phyloP scores from a whole-genome alignment of 1,140 invertebrate genomes.

The Rhagoletis pomonella region DNA sequence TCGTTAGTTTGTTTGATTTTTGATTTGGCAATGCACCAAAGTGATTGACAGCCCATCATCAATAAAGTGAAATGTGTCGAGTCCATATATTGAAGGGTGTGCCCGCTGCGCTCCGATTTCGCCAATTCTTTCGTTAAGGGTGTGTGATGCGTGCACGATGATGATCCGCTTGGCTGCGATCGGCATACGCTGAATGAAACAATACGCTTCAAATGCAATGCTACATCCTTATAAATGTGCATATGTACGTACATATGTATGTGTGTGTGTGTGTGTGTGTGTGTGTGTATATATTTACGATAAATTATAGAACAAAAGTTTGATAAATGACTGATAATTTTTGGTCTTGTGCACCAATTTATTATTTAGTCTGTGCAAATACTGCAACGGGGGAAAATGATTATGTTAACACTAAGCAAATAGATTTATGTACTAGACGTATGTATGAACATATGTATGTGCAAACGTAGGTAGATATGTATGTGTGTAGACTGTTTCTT shows the following conservation, averaged over 20 bases:
- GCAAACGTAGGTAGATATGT: background rate
- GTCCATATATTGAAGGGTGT: conserved; percentile 11
- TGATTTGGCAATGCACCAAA: conserved; percentile 37
- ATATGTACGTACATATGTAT: background rate
- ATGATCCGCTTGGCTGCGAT: conserved; percentile 31
- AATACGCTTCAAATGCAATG: background rate
- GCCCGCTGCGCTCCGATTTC: background rate
- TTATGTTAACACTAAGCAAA: conserved; percentile 46
- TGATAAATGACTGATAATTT: conserved; percentile 40
- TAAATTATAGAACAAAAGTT: conserved; percentile 35
- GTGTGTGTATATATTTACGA: background rate
- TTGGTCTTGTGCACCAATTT: conserved; percentile 17
- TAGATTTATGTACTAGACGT: background rate
- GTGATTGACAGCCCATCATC: conserved; percentile 49
- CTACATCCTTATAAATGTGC: background rate
- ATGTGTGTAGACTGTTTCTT: background rate
- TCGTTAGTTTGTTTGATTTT: conserved; percentile 37
- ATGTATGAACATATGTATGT: background rate
- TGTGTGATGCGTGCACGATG: background rate
- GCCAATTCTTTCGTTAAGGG: background rate
- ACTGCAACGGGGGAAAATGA: background rate
- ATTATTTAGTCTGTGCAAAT: conserved; percentile 31
- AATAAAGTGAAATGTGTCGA: background rate
- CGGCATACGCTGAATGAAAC: conserved; percentile 2
- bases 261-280: background rate